Evolutionary conservation across 2,113 vertebrate species (phyloP), one percentile per base, ranked within the genome.

Genomic region (Amblyornis subalaris): DNA sequence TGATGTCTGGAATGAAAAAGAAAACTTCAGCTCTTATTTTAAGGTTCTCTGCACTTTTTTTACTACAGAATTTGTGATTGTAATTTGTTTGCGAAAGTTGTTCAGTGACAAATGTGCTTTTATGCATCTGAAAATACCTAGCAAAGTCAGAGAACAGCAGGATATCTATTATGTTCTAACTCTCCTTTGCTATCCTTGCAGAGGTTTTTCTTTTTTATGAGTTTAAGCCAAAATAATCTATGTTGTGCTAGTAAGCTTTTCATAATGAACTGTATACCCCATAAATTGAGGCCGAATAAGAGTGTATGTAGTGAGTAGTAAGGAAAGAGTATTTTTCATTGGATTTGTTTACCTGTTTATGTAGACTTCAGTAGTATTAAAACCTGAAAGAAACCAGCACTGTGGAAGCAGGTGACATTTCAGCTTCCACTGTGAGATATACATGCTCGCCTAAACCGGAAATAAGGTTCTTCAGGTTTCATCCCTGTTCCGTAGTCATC

Each of bases 1-100:
- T 91, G 71, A 89, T 96, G 77, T 73, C 44, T 96, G 81, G 82
- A 97, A 96, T 90, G 81, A 94, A 97, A 97, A 95, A 40, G 92
- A 96, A 85, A 89, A 64, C 47, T 87, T 94, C 35, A 94, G 48
- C 48, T 95, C 85, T 94, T 94, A 53, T 69, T 96, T 95, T 86
- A 90, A 96, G 29, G 6, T 72, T 90, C 16, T 51, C 26, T 88
- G 36, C 13, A 5, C n/a, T 29, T 79, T 44, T 89, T 87, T 51
- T 47, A 29, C 22, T 85, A 54, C 35, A 69, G 22, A 87, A 81
- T 65, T 75, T 4, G 3, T 50, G 9, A 24, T 33, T 72, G 40
- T 71, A 5, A 12, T 71, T 90, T 78, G 9, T 60, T 94, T 89
- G 25, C 14, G 3, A 0, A 58, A 82, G 25, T 70, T 75, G 10